Conservation (phyloP, 2,113 vertebrate genomes). For the Lepus europaeus region DNA sequence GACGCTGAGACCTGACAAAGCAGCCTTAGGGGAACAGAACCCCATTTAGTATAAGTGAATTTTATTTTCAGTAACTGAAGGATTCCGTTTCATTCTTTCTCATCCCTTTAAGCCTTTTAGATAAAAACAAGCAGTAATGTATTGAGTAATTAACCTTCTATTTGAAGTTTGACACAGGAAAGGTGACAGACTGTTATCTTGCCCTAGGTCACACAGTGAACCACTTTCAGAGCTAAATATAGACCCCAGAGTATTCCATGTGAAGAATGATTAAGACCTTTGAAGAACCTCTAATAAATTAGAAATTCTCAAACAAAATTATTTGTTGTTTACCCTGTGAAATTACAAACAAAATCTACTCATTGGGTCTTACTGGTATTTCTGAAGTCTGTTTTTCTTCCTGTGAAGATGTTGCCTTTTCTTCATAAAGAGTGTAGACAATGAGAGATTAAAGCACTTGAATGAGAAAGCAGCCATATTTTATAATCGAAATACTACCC, state of each 20-base stretch:
- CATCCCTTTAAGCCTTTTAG: constrained; percentile 22
- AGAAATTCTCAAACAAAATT: not conserved
- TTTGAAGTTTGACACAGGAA: constrained; percentile 53
- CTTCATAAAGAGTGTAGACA: not conserved
- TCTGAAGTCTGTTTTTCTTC: constrained; percentile 4
- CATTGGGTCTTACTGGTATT: not conserved
- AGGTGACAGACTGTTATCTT: constrained; percentile 11
- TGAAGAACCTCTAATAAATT: not conserved
- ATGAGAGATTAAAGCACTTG: constrained; percentile 53
- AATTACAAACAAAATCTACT: constrained; percentile 18
- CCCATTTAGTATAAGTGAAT: not conserved
- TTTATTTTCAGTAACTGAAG: constrained; percentile 32
- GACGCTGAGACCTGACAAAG: not conserved
- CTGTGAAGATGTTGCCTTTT: constrained; percentile 14
- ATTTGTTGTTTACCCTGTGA: constrained; percentile 32
- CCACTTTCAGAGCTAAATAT: constrained; percentile 33
- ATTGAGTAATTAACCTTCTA: constrained; percentile 43
- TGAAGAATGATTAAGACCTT: constrained; percentile 37
- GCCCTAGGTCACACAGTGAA: not conserved
- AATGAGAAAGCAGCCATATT: constrained; percentile 40
- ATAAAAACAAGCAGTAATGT: not conserved
- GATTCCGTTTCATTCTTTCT: constrained; percentile 15
- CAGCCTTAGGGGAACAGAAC: not conserved
- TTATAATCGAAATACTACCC: constrained; percentile 30
- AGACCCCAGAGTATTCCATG: not conserved